Evolutionary conservation across 2,888 invertebrate species (phyloP), one percentile per base, ranked within the genome.

Genomic region (Aphodius granarius): DNA sequence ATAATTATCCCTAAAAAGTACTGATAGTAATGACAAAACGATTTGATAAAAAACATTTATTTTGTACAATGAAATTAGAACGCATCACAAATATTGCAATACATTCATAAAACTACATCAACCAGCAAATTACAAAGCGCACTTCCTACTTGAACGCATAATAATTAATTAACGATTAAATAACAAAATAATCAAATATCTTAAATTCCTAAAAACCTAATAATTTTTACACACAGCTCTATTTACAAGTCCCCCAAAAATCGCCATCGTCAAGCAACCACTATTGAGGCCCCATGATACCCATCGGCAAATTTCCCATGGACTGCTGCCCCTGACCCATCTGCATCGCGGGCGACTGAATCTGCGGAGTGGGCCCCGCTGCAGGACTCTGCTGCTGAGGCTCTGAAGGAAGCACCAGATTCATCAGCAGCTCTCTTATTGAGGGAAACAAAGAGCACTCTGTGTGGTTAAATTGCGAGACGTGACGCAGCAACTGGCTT

Each of bases 371-470:
- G 0, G 89, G 19, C 6, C 21, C 62, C 73, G 84, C 83, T 66
- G 84, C 85, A 84, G 89, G 80, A 84, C 86, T 82, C 85, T 81
- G 89, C 23, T 91, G 91, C 78, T 92, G 92, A 75, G 92, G 91
- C 84, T 96, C 96, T 23, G 93, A 92, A 71, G 96, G 95, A 78
- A 96, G 87, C 66, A 92, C 92, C 82, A 98, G 91, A 89, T 95
- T 97, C 63, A 93, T 91, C 73, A 98, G 88, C 75, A 98, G 89
- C 88, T 98, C 97, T 78, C 96, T 91, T 71, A 98, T 93, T 18
- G 97, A 96, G 23, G 97, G 97, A 87, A 95, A 97, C 74, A 98
- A 91, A 16, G 96, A 95, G 86, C 97, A 97, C 84, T 97, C 97
- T 82, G 89, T 89, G 81, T 88, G 90, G 80, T 88, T 89, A 85